Percentiles rank a stretch among this genome's conserved stretches.
Conservation (phyloP, 2,113 vertebrate species). For the Chaenogobius annularis region DNA sequence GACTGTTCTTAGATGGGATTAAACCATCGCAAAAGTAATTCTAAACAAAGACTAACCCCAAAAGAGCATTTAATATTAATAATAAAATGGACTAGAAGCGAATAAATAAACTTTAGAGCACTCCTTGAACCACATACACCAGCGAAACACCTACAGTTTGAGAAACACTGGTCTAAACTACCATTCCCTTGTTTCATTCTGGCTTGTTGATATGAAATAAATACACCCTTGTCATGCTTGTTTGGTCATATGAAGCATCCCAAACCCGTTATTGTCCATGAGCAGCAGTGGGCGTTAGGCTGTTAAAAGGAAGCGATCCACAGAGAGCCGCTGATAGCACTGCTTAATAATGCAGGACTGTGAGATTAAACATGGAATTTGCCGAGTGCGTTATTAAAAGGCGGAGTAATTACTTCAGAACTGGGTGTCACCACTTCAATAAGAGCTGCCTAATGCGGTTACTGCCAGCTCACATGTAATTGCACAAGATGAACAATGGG, state of each 20-base stretch:
- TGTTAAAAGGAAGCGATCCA: constrained; percentile 42
- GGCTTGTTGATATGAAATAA: neutral
- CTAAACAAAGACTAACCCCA: too few relatives aligned
- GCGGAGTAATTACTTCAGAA: constrained; percentile 78
- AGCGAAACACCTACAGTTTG: too few relatives aligned
- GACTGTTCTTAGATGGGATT: too few relatives aligned
- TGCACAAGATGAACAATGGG: constrained; percentile 69
- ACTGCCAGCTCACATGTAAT: constrained; percentile 69
- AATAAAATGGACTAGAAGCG: too few relatives aligned
- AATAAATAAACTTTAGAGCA: too few relatives aligned
- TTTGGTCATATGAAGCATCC: neutral
- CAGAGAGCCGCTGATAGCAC: constrained; percentile 47
- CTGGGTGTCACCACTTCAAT: constrained; percentile 70
- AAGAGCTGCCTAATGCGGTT: constrained; percentile 73
- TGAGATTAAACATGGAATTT: constrained; percentile 78
- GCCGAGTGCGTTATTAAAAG: constrained; percentile 75
- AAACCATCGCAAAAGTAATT: too few relatives aligned
- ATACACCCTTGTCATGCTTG: neutral
- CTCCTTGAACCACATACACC: too few relatives aligned
- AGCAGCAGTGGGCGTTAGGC: constrained; percentile 12
- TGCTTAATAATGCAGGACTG: constrained; percentile 80
- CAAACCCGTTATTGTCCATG: neutral
- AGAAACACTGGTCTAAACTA: neutral
- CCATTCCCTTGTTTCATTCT: neutral
- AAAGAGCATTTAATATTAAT: too few relatives aligned